Conservation (phyloP, 1,140 invertebrate species). For the Asobara japonica region DNA sequence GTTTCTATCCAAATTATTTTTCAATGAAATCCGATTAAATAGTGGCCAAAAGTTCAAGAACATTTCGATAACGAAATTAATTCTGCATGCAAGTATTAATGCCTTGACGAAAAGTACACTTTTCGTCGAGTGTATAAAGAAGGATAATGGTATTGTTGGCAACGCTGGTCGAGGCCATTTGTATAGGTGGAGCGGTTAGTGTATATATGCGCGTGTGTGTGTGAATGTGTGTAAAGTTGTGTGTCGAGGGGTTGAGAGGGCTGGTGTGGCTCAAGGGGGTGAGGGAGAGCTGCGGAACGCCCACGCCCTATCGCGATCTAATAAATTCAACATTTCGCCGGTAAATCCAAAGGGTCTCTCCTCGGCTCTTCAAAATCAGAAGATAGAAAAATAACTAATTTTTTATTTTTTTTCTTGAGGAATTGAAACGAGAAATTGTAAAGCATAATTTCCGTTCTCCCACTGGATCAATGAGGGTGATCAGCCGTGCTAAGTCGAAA, state of each 20-base stretch:
- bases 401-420: not conserved
- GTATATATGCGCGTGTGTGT: not conserved
- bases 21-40: too few species aligned
- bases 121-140: not conserved
- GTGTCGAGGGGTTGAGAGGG: not conserved
- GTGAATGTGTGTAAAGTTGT: not conserved
- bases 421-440: too few species aligned
- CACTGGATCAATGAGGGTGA: too few species aligned
- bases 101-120: too few species aligned
- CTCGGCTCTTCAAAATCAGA: not conserved
- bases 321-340: conserved; percentile 67
- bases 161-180: conserved; percentile 5
- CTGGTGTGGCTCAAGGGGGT: conserved; percentile 43
- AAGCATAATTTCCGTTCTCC: too few species aligned
- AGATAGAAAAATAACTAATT: not conserved
- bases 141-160: not conserved
- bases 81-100: too few species aligned
- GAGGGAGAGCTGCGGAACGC: conserved; percentile 52
- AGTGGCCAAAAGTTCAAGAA: too few species aligned
- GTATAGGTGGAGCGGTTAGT: conserved; percentile 2
- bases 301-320: conserved; percentile 66
- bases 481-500: too few species aligned
- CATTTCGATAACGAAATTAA: too few species aligned
- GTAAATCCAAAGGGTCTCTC: conserved; percentile 39
- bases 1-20: too few species aligned